Evolutionary conservation across 2,113 vertebrate genomes (phyloP), one percentile per base, ranked within the genome.

Genomic region (Stigmatopora argus): DNA sequence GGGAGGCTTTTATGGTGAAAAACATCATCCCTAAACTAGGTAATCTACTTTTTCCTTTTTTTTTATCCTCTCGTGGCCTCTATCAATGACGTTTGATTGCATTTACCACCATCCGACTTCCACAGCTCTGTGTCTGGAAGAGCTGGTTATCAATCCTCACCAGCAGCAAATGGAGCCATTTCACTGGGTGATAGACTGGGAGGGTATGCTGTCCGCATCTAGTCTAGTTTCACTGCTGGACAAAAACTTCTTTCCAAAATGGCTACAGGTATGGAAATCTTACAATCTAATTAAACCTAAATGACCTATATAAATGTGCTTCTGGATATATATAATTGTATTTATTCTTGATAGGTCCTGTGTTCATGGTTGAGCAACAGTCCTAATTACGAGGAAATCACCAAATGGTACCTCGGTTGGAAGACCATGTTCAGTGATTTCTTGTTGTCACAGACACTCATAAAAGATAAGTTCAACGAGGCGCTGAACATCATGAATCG

Each of bases 1-100:
- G 97, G 97, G 97, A 99, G 74, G 96, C 97, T 3, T 99, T 99
- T 86, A 97, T 98, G 96, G 90, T 98, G 81, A 99, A 96, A 87
- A 98, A 99, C 84, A 99, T 99, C 0, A 94, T 95, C 70, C 97
- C 97, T 31, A 99, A 99, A 61, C 87, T 99, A 44, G 95, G 96
- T 99, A 78, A 12, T 51, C 1, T 21, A 14, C 31, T 44, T 55
- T 9, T 44, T 9, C 4, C 41, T 60, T 5, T 18, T 57, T 3
- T 41, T 41, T 51, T n/a, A 5, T 55, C 7, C 1, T 58, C 5
- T 61, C 5, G 2, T 48, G 58, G 0, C 5, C 41, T 19, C 77
- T 45, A 31, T 12, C 1, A 21, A 6, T 10, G 34, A 14, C 6
- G 51, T 67, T 7, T 65, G 38, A 41, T 47, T 1, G 3, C 2